These are phyloP conservation scores for Drosophila sordidula DNA, from an alignment of 2,888 invertebrate genomes.

Conservation along the genomic window DNA sequence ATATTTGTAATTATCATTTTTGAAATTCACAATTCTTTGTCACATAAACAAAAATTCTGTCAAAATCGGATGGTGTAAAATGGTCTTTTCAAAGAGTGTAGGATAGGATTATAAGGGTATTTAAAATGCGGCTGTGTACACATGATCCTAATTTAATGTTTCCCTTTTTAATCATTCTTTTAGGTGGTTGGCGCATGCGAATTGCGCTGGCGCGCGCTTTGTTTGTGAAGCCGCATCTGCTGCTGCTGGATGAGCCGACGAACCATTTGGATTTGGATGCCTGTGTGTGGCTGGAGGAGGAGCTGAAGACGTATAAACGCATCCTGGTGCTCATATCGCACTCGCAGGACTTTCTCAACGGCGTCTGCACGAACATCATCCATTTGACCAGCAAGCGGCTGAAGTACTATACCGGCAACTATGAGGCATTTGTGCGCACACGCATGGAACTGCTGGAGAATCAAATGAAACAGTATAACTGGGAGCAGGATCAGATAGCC, in stretches of 20 bases:
- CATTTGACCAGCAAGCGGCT: conserved; percentile 97
- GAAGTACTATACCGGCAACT: conserved; percentile 98
- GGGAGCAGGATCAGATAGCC: conserved; percentile 99
- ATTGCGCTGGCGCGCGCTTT: conserved; percentile 98
- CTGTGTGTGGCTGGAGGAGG: conserved; percentile 99
- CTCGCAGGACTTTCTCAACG: conserved; percentile 99
- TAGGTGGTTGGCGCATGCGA: conserved; percentile 99
- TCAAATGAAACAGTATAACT: conserved; percentile 99
- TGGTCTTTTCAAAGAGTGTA: too few species aligned
- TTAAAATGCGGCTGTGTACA: too few species aligned
- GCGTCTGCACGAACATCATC: conserved; percentile 98
- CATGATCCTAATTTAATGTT: too few species aligned
- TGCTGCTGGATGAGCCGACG: conserved; percentile 98
- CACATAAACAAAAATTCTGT: too few species aligned
- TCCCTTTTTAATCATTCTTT: background rate
- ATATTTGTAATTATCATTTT: too few species aligned
- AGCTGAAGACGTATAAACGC: conserved; percentile 97
- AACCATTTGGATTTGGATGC: conserved; percentile 99
- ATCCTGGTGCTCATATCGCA: conserved; percentile 99
- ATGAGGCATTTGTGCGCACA: conserved; percentile 98
- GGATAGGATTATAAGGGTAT: too few species aligned
- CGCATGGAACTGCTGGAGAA: conserved; percentile 97
- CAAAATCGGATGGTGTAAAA: too few species aligned
- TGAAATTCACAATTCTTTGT: too few species aligned
- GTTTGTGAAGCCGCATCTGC: conserved; percentile 98